Percentiles rank a stretch among this genome's conserved stretches.
Evolutionary conservation across 2,113 vertebrate species (phyloP).

Genomic region (Pseudonaja textilis): DNA sequence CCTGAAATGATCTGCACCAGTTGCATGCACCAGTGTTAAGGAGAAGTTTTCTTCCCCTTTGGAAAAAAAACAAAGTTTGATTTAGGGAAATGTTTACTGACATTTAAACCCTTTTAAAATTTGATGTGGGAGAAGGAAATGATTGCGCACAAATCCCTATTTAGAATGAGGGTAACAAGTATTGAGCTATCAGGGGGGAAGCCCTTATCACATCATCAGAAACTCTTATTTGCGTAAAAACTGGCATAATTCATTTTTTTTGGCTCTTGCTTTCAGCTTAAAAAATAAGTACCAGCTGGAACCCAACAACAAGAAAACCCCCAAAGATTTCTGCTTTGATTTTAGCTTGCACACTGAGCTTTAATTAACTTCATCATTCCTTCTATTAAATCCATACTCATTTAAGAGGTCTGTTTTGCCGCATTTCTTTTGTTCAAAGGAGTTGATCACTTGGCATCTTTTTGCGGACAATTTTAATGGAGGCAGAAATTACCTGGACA

Average conservation of each 20-base stretch:
- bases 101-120: neutral
- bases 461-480: slow-evolving; percentile 22
- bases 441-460: slow-evolving; percentile 20
- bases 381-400: slow-evolving; percentile 60
- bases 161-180: slow-evolving; percentile 42
- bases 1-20: neutral
- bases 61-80: neutral
- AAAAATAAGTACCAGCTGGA: slow-evolving; percentile 62
- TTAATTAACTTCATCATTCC: slow-evolving; percentile 66
- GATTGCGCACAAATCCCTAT: slow-evolving; percentile 20
- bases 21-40: neutral
- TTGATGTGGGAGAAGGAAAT: neutral
- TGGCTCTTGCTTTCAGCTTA: slow-evolving; percentile 56
- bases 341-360: slow-evolving; percentile 42
- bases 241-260: slow-evolving; percentile 37
- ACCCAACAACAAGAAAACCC: slow-evolving; percentile 56
- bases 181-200: slow-evolving; percentile 5
- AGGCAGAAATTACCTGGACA: slow-evolving; percentile 26
- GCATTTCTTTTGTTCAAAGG: slow-evolving; percentile 9
- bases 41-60: no score
- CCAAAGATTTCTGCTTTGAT: slow-evolving; percentile 37
- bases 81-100: neutral
- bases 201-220: slow-evolving; percentile 47
- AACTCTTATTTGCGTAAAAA: slow-evolving; percentile 52
- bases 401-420: slow-evolving; percentile 26